These are phyloP conservation scores for Tenthredo distinguenda DNA, from an alignment of 2,888 invertebrate genomes.

Conservation along the genomic window DNA sequence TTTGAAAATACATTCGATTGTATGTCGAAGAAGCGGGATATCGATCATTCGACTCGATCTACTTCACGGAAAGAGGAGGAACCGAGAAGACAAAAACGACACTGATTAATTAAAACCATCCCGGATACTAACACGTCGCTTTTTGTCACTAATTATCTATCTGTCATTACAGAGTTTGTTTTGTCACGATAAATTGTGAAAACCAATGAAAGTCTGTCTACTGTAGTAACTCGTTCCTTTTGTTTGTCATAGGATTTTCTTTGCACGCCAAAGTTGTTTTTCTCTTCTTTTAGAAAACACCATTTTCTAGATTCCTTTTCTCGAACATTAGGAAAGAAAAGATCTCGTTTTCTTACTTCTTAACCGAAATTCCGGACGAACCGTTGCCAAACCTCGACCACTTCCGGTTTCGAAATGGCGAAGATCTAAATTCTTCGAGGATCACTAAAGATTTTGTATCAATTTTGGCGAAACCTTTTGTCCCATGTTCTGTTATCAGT, in stretches of 20 bases:
- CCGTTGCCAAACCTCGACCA: background rate
- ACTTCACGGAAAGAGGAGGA: background rate
- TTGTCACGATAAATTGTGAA: background rate
- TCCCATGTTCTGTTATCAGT: too few species aligned
- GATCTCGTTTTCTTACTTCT: background rate
- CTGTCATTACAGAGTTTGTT: constrained; percentile 10
- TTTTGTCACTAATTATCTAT: constrained; percentile 14
- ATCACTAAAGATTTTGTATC: background rate
- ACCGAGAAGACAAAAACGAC: background rate
- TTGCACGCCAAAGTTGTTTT: background rate
- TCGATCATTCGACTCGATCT: background rate
- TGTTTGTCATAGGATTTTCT: background rate
- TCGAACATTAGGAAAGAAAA: background rate
- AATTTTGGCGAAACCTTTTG: too few species aligned
- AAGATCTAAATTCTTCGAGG: background rate
- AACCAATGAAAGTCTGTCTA: background rate
- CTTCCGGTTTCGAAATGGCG: background rate
- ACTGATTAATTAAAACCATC: constrained; percentile 16
- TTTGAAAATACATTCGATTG: background rate
- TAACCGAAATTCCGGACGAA: background rate
- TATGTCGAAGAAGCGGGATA: background rate
- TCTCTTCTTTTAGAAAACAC: background rate
- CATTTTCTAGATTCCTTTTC: background rate
- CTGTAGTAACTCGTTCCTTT: background rate
- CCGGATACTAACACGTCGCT: constrained; percentile 29